Evolutionary conservation across 2,888 invertebrate species (phyloP), one percentile per base, ranked within the genome.

Genomic region (Xylota segnis): DNA sequence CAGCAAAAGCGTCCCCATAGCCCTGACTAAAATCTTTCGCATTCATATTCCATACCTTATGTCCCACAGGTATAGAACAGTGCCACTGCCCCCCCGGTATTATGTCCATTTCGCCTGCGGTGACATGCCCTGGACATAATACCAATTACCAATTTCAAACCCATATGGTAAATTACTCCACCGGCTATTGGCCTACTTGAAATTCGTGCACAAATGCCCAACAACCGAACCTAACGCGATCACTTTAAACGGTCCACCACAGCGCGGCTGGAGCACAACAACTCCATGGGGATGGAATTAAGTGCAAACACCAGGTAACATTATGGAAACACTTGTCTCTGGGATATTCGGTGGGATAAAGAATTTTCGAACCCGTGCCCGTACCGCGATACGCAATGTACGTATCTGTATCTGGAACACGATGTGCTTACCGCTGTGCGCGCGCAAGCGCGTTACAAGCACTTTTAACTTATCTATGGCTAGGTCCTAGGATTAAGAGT

Each of bases 71-170:
- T n/a, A n/a, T n/a, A n/a, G n/a, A n/a, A n/a, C n/a, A 16, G 43
- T 45, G 54, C 34, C 43, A 16, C 37, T 34, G 7, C 10, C 29
- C 72, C 58, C 18, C 23, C 4, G 14, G 71, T 81, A 81, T 84
- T 81, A 84, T 76, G 81, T 84, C 84, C 65, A 56, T 75, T 61
- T 45, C n/a, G 16, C 59, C 81, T 66, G 65, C 78, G 65, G 77
- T 87, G 83, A 87, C 83, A 87, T 78, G 87, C 78, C 70, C 74
- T 54, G 77, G 87, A 87, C 87, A 87, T 87, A 87, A 83, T 87
- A 83, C 87, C 87, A 87, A 87, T 87, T 87, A 87, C 87, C 87
- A 78, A 87, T 87, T 87, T 87, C 72, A 83, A 14, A 70, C 83
- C 70, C 87, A 87, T 87, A 87, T 87, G 83, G 87, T 87, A 87